phyloP scores from a whole-genome alignment of 2,113 vertebrate genomes.

The Crotophaga sulcirostris region DNA sequence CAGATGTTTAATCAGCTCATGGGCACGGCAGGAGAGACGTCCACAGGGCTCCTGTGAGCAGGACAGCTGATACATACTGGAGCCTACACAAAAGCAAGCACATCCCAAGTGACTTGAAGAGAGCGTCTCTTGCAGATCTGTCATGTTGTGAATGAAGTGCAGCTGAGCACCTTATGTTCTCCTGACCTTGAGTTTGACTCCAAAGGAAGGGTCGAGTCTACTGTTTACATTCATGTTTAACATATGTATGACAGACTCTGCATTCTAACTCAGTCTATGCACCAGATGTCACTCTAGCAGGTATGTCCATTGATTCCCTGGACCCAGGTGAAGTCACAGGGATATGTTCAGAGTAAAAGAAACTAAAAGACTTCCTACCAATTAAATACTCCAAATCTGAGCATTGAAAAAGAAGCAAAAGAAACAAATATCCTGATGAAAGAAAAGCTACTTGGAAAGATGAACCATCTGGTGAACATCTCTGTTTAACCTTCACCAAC shows the following conservation, averaged over 20 bases:
- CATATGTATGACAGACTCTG: neutral
- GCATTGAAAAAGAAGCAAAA: fast-evolving
- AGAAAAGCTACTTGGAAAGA: neutral
- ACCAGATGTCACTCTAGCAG: neutral
- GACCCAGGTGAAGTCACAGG: neutral
- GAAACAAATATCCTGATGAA: neutral
- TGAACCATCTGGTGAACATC: conserved; percentile 51
- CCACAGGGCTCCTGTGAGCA: neutral
- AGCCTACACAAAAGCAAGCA: neutral
- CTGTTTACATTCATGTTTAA: neutral
- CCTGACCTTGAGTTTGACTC: neutral
- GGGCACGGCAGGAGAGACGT: neutral
- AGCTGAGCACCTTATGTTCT: conserved; percentile 13
- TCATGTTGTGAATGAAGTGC: neutral
- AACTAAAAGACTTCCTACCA: neutral
- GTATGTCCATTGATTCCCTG: neutral
- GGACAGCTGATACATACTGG: neutral
- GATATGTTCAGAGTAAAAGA: neutral
- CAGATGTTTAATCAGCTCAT: neutral
- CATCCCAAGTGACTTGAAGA: neutral
- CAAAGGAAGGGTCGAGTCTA: neutral
- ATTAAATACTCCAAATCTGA: neutral
- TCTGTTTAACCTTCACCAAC: conserved; percentile 45
- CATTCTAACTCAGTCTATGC: neutral
- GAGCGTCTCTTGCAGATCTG: neutral